These are phyloP conservation scores for Cinclus mexicanus DNA, from an alignment of 2,113 vertebrate genomes.

Conservation along the genomic window DNA sequence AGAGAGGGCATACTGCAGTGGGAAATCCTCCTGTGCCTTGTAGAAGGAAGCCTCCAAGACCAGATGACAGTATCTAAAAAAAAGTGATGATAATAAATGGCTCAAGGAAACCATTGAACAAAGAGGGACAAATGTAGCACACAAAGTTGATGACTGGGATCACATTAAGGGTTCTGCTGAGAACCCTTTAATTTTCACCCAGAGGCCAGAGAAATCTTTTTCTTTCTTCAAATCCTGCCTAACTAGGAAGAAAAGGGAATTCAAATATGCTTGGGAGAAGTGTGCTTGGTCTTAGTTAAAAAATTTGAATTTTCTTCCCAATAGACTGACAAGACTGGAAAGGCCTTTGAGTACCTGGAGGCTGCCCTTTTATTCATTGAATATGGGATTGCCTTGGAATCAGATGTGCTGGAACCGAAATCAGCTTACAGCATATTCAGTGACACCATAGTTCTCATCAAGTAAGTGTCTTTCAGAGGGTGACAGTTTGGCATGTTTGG, in stretches of 20 bases:
- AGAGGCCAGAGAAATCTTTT: not conserved
- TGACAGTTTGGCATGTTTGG: fast-evolving
- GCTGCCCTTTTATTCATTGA: conserved; percentile 89
- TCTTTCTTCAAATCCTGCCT: not conserved
- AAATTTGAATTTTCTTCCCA: not conserved
- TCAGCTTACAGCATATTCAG: conserved; percentile 87
- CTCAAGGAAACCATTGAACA: not conserved
- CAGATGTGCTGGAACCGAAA: conserved; percentile 79
- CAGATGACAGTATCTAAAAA: not conserved
- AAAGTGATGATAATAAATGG: not conserved
- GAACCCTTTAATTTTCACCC: not conserved
- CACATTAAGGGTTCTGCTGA: not conserved
- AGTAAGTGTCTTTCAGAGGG: conserved; percentile 71
- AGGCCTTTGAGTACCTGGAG: conserved; percentile 89
- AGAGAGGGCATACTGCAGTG: not conserved
- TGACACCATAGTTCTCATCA: conserved; percentile 88
- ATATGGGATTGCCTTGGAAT: conserved; percentile 87
- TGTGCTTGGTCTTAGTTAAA: not conserved
- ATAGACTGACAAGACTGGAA: conserved; percentile 85
- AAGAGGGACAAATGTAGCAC: not conserved
- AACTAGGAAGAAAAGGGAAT: not conserved
- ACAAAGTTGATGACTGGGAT: not conserved
- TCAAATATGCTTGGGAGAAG: not conserved
- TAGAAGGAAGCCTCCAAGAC: not conserved
- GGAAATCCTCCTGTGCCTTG: not conserved